phyloP scores from a whole-genome alignment of 2,797 vertebrate species.

The Oceanodroma leucorhoa region DNA sequence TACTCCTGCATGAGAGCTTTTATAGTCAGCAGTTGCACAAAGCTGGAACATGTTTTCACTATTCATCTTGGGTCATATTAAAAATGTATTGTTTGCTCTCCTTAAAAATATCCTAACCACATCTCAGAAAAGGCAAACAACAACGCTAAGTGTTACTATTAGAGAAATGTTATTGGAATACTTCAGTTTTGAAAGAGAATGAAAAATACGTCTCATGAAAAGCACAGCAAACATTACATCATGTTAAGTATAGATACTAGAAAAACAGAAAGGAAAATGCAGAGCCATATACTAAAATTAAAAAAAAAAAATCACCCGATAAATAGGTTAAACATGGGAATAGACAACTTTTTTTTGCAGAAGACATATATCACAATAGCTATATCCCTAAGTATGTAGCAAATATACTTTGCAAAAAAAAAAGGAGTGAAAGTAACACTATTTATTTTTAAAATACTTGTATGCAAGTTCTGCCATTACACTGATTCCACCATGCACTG shows the following conservation, averaged over 20 bases:
- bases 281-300: neutral
- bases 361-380: neutral
- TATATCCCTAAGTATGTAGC: neutral
- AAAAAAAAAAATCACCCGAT: neutral
- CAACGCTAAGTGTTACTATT: neutral
- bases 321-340: neutral
- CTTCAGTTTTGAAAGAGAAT: neutral
- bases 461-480: neutral
- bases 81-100: neutral
- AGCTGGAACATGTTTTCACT: neutral
- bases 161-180: neutral
- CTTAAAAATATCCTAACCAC: neutral
- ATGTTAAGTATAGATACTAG: neutral
- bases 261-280: neutral
- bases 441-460: neutral
- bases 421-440: neutral
- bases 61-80: neutral
- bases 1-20: neutral
- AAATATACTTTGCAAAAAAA: neutral
- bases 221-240: neutral
- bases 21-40: neutral
- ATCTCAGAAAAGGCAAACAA: neutral
- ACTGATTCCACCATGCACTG: neutral
- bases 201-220: neutral
- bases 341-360: neutral